A percentile compares a stretch with the other conserved stretches of the same genome.
phyloP scores from a whole-genome alignment of 2,888 invertebrate genomes.

The Terebella lapidaria region DNA sequence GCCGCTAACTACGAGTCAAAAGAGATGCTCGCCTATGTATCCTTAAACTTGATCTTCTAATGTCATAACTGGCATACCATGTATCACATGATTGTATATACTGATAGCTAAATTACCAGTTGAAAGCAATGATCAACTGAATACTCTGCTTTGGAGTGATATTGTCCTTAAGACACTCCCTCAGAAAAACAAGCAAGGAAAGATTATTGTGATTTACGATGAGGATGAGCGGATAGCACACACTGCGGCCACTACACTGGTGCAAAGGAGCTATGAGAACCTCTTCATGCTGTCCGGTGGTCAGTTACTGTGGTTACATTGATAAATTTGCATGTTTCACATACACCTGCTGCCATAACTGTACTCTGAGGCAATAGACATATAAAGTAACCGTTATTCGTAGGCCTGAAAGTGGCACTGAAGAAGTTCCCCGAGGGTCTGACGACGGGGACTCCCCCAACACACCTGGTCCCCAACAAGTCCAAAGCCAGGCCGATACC shows the following conservation, averaged over 20 bases:
- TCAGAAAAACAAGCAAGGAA: constrained; percentile 53
- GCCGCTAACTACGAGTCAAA: constrained; percentile 54
- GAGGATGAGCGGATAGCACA: constrained; percentile 54
- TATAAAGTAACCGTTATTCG: neutral
- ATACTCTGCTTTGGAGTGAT: neutral
- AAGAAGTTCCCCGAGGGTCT: constrained; percentile 48
- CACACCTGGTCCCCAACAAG: constrained; percentile 1
- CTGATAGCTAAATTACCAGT: no score
- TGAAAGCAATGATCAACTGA: neutral
- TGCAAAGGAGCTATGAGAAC: constrained; percentile 57
- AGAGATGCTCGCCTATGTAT: constrained; percentile 54
- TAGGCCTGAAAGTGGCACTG: constrained; percentile 49
- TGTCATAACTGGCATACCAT: no score
- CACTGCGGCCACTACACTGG: constrained; percentile 52
- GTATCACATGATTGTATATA: no score
- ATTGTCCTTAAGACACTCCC: neutral
- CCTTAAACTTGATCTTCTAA: constrained; percentile 29
- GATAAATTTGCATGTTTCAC: no score
- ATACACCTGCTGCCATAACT: no score
- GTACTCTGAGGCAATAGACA: no score
- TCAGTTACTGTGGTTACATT: constrained; percentile 22
- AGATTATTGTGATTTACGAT: constrained; percentile 56
- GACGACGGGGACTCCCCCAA: constrained; percentile 43
- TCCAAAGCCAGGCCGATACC: constrained; percentile 9
- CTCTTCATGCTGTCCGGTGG: constrained; percentile 57